Conservation (phyloP, 2,113 vertebrate genomes). For the Tetraodon nigroviridis region DNA sequence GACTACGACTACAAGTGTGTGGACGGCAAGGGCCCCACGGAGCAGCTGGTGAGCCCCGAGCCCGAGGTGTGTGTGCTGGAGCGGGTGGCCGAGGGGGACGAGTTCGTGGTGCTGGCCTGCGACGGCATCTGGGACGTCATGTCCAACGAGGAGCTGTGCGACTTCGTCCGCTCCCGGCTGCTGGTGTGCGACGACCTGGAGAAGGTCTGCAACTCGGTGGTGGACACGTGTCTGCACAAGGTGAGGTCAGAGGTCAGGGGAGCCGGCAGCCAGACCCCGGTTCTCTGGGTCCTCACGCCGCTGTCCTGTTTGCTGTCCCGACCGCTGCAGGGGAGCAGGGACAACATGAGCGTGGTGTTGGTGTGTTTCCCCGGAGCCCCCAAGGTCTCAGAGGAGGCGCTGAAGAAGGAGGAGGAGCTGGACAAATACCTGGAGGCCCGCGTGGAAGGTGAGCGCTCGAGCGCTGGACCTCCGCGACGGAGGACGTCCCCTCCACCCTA, state of each 20-base stretch:
- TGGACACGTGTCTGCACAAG: slow-evolving; percentile 99
- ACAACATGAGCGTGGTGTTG: slow-evolving; percentile 99
- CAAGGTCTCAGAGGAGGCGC: slow-evolving; percentile 91
- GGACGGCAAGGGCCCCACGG: slow-evolving; percentile 96
- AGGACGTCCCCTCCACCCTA: too few species aligned
- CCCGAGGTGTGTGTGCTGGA: slow-evolving; percentile 95
- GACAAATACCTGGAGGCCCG: slow-evolving; percentile 95
- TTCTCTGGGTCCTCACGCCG: not conserved
- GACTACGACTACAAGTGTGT: slow-evolving; percentile 99
- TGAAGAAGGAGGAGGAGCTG: slow-evolving; percentile 92
- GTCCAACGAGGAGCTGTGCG: slow-evolving; percentile 98
- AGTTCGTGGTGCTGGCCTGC: slow-evolving; percentile 96
- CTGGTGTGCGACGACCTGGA: slow-evolving; percentile 94
- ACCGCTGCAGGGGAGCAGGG: slow-evolving; percentile 95
- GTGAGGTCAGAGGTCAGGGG: slow-evolving; percentile 63
- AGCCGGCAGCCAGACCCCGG: too few species aligned
- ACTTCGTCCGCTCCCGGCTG: slow-evolving; percentile 94
- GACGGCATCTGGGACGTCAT: slow-evolving; percentile 99
- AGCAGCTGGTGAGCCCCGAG: slow-evolving; percentile 98
- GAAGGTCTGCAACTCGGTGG: slow-evolving; percentile 97
- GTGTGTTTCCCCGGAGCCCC: slow-evolving; percentile 95
- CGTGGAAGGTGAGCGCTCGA: slow-evolving; percentile 85
- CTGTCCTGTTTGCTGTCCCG: not conserved
- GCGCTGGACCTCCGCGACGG: too few species aligned
- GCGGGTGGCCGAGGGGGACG: slow-evolving; percentile 89